Percentiles rank a stretch among this genome's conserved stretches.
These are phyloP conservation scores for Lagocephalus sceleratus DNA, from an alignment of 2,797 vertebrate species.

Conservation along the genomic window DNA sequence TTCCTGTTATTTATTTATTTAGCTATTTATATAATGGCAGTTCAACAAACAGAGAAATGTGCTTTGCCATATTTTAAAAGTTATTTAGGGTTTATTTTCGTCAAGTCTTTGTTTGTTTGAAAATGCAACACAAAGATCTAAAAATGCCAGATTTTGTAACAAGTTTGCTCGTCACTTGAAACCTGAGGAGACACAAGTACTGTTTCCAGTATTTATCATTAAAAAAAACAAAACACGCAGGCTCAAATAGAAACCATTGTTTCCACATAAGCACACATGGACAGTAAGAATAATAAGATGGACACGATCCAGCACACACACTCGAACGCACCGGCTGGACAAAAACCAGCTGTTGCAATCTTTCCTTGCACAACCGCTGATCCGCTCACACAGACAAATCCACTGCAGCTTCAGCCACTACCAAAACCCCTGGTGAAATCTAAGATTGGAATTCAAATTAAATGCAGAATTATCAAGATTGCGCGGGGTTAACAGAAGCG, in stretches of 20 bases:
- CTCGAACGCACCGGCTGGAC: conserved; percentile 22
- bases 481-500: neutral
- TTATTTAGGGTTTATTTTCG: neutral
- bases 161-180: neutral
- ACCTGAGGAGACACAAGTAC: neutral
- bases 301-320: conserved; percentile 15
- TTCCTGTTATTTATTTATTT: too few species aligned
- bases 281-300: neutral
- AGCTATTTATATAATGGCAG: too few species aligned
- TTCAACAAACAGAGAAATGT: too few species aligned
- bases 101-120: neutral
- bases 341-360: conserved; percentile 47
- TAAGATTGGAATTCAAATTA: too few species aligned
- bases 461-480: neutral
- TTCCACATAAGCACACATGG: conserved; percentile 5
- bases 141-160: neutral
- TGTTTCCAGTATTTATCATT: conserved; percentile 7
- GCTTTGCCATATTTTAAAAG: too few species aligned
- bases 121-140: neutral
- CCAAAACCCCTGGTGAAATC: neutral
- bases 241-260: conserved; percentile 5
- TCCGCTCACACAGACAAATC: conserved; percentile 5
- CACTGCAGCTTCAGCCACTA: conserved; percentile 1
- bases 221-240: neutral
- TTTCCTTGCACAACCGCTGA: conserved; percentile 9